A percentile compares a stretch with the other conserved stretches of the same genome.
phyloP scores from a whole-genome alignment of 2,888 invertebrate genomes.

The Lasioglossum vierecki region DNA sequence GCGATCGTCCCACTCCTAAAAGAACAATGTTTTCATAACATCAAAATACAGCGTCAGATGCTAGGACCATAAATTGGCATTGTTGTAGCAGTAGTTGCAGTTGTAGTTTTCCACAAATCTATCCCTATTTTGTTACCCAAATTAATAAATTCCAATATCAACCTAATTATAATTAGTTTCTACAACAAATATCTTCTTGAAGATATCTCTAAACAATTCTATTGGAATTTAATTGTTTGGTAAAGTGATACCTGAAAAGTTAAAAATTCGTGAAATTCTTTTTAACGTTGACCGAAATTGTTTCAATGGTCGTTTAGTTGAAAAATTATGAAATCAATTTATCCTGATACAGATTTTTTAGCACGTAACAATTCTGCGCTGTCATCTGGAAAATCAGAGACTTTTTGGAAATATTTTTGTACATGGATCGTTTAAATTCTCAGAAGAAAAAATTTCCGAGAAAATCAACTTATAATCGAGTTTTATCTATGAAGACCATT shows the following conservation, averaged over 20 bases:
- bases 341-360: neutral
- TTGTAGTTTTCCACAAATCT: neutral
- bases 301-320: neutral
- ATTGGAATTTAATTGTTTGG: neutral
- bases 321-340: neutral
- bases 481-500: neutral
- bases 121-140: neutral
- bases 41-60: neutral
- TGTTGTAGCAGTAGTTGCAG: neutral
- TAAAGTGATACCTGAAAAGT: neutral
- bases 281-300: neutral
- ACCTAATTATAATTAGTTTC: neutral
- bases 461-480: neutral
- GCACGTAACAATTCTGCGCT: neutral
- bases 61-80: neutral
- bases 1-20: slow-evolving; percentile 57
- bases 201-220: neutral
- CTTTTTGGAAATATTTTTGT: neutral
- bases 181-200: neutral
- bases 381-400: neutral
- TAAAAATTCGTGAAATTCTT: neutral
- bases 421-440: neutral
- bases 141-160: neutral
- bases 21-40: neutral
- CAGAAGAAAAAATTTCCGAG: neutral